Evolutionary conservation across 2,888 invertebrate species (phyloP).

Genomic region (Drosophila pullipes): DNA sequence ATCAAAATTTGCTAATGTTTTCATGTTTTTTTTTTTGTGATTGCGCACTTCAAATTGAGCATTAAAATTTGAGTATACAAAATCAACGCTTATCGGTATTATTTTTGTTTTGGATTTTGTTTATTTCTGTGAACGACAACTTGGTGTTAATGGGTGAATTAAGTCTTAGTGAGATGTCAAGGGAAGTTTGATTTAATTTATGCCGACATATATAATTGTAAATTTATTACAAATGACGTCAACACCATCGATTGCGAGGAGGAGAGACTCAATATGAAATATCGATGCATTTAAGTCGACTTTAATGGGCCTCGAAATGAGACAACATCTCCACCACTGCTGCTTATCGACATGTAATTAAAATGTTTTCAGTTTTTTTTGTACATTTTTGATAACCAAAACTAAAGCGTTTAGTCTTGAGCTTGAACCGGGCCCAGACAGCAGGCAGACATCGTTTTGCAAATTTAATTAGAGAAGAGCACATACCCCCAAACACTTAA

Average conservation of each 20-base stretch:
- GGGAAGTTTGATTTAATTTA: constrained; percentile 52
- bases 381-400: constrained; percentile 9
- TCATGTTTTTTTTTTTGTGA: not conserved
- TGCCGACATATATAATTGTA: constrained; percentile 67
- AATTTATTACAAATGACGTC: constrained; percentile 74
- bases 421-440: not conserved
- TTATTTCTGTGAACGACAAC: constrained; percentile 9
- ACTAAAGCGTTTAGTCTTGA: not conserved
- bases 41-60: constrained; percentile 21
- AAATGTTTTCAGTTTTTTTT: constrained; percentile 34
- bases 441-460: constrained; percentile 12
- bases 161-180: constrained; percentile 35
- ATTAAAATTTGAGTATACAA: not conserved
- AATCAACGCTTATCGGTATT: constrained; percentile 24
- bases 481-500: constrained; percentile 19
- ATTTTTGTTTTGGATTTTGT: constrained; percentile 12
- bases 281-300: constrained; percentile 26
- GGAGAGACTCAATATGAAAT: constrained; percentile 24
- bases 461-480: constrained; percentile 32
- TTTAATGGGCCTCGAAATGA: constrained; percentile 60
- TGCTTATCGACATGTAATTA: constrained; percentile 52
- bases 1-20: constrained; percentile 20
- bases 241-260: constrained; percentile 47
- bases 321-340: constrained; percentile 28
- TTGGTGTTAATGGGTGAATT: constrained; percentile 59